A percentile compares a stretch with the other conserved stretches of the same genome.
These are phyloP conservation scores for Sitobion miscanthi DNA, from an alignment of 1,140 invertebrate species.

Conservation along the genomic window DNA sequence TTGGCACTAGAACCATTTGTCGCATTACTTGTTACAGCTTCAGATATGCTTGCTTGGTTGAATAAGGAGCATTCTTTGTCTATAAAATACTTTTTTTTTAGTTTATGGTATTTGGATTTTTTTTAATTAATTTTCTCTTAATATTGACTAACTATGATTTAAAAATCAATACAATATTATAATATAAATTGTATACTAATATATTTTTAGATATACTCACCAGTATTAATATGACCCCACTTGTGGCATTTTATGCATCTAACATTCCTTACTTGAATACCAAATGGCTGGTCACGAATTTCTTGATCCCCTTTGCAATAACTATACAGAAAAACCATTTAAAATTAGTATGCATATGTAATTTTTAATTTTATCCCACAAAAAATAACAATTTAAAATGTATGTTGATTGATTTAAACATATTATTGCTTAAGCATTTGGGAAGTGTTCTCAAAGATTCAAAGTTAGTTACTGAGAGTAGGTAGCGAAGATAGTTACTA, in stretches of 20 bases:
- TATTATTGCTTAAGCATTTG: background rate
- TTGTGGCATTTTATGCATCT: constrained; percentile 98
- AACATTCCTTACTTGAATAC: constrained; percentile 96
- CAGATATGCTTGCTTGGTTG: constrained; percentile 74
- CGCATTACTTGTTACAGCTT: constrained; percentile 67
- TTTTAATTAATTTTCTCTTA: background rate
- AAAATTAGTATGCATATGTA: background rate
- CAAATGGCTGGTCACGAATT: constrained; percentile 98
- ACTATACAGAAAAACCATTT: constrained; percentile 64
- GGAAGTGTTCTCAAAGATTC: background rate
- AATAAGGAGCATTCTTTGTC: constrained; percentile 94
- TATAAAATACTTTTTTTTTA: constrained; percentile 62
- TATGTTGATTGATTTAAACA: background rate
- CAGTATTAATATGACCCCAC: constrained; percentile 99
- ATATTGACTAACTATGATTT: background rate
- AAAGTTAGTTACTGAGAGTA: background rate
- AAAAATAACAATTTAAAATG: background rate
- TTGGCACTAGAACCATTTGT: constrained; percentile 68
- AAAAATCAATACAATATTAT: background rate
- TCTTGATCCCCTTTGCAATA: constrained; percentile 95
- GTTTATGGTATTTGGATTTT: constrained; percentile 44
- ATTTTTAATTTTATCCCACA: background rate
- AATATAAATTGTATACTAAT: background rate
- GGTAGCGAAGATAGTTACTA: background rate
- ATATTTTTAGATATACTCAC: constrained; percentile 64